Evolutionary conservation across 1,140 invertebrate genomes (phyloP), one percentile per base, ranked within the genome.

Genomic region (Eurosta solidaginis): DNA sequence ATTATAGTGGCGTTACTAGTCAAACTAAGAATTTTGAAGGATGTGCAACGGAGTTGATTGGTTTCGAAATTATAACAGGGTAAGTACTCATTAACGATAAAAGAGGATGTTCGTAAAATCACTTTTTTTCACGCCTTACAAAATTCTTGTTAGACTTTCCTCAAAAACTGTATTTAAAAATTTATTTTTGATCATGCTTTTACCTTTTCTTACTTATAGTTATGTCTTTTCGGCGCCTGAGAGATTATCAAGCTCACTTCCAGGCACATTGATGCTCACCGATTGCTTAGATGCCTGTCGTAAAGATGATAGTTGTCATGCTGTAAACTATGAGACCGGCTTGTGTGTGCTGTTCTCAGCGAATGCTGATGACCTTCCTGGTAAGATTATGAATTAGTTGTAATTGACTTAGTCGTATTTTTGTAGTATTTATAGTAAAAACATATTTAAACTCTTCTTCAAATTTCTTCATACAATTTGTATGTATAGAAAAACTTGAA

Each of bases 251-350:
- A 95, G 96, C 87, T 94, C 95, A 73, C 92, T 96, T 87, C 94
- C 95, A 5, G 96, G 95, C 78, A 96, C 95, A 29, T 89, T 97
- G 75, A 96, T 97, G 93, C 90, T 98, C 81, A 96, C 94, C 81
- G 96, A 97, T 87, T 98, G 96, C 89, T 91, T 97, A 76, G 93
- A 96, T 88, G 93, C 93, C 81, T 98, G 96, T 89, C 94, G 95
- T 83, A 91, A 91, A 80, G 97, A 96, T 89, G 92, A 94, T 87
- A 93, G 93, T 77, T 97, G 96, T 88, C 92, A 93, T 84, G 92
- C 96, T 63, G 94, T 97, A 86, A 98, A 97, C 90, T 97, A 96
- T 89, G 96, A 98, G 90, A 98, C 96, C 33, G 96, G 96, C 25
- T 92, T 97, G 22, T 98, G 96, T 88, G 95, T 97, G 76, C 91